Evolutionary conservation across 2,113 vertebrate genomes (phyloP).

Genomic region (Pleuronectes platessa): DNA sequence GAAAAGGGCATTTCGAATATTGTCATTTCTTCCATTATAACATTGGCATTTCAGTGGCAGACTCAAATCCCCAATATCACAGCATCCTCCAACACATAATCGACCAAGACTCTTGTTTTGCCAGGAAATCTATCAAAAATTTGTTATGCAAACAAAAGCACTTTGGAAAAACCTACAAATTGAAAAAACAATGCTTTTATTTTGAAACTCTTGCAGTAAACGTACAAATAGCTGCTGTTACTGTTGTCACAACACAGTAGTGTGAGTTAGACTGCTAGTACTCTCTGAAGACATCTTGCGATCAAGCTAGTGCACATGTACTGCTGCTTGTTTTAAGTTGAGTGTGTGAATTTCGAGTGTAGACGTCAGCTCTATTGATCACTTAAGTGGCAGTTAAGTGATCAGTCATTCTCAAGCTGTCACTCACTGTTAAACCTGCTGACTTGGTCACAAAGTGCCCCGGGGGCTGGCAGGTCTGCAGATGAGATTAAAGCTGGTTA

Average conservation of each 20-base stretch:
- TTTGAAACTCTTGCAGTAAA: background rate
- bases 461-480: constrained; percentile 21
- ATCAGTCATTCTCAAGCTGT: constrained; percentile 42
- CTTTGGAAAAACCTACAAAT: background rate
- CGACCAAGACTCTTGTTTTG: background rate
- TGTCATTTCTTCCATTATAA: background rate
- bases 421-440: constrained; percentile 38
- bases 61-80: background rate
- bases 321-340: constrained; percentile 28
- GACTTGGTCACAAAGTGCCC: constrained; percentile 15
- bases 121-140: background rate
- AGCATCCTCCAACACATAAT: background rate
- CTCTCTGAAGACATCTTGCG: constrained; percentile 16
- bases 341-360: constrained; percentile 21
- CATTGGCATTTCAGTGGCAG: constrained; percentile 6
- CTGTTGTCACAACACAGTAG: constrained; percentile 2
- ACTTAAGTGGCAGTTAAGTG: constrained; percentile 38
- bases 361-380: constrained; percentile 54
- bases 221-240: constrained; percentile 19
- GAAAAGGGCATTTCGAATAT: background rate
- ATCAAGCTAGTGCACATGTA: constrained; percentile 14
- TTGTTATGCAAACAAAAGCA: background rate
- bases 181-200: background rate
- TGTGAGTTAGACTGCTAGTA: constrained; percentile 11
- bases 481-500: constrained; percentile 35